phyloP scores from a whole-genome alignment of 2,113 vertebrate species.

The Nyctereutes procyonoides region DNA sequence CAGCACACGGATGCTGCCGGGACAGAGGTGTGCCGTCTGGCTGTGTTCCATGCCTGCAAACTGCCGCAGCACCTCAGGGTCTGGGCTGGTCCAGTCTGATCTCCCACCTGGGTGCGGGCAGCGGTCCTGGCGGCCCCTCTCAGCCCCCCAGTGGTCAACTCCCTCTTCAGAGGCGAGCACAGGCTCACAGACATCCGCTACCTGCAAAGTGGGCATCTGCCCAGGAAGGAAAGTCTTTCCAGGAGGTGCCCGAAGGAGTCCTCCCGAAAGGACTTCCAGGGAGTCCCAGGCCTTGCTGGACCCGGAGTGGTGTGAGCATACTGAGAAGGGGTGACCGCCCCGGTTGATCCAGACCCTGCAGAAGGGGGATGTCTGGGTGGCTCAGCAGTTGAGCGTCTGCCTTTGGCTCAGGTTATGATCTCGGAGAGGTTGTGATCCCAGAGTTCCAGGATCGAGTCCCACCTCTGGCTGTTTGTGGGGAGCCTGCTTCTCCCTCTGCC shows the following conservation, averaged over 20 bases:
- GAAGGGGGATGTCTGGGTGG: too few species aligned
- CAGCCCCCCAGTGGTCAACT: too few species aligned
- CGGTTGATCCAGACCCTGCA: too few species aligned
- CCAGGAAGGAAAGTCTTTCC: not conserved
- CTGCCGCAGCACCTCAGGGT: not conserved
- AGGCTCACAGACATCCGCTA: not conserved
- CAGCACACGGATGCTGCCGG: conserved; percentile 89
- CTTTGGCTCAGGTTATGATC: too few species aligned
- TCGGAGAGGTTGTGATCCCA: too few species aligned
- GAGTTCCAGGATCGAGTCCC: too few species aligned
- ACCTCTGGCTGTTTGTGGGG: too few species aligned
- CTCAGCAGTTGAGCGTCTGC: too few species aligned
- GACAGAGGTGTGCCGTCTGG: conserved; percentile 93
- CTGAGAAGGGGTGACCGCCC: not conserved
- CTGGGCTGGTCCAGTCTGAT: not conserved
- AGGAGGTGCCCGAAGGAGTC: not conserved
- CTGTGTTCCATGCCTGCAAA: conserved; percentile 80
- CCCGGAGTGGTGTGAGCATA: too few species aligned
- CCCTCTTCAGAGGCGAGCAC: not conserved
- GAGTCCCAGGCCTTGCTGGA: not conserved
- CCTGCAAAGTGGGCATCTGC: not conserved
- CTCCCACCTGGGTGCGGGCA: not conserved
- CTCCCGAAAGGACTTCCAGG: too few species aligned
- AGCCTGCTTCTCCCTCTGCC: too few species aligned
- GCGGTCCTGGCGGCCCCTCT: not conserved